These are phyloP conservation scores for Drosophila diplacantha DNA, from an alignment of 2,888 invertebrate genomes.

Conservation along the genomic window DNA sequence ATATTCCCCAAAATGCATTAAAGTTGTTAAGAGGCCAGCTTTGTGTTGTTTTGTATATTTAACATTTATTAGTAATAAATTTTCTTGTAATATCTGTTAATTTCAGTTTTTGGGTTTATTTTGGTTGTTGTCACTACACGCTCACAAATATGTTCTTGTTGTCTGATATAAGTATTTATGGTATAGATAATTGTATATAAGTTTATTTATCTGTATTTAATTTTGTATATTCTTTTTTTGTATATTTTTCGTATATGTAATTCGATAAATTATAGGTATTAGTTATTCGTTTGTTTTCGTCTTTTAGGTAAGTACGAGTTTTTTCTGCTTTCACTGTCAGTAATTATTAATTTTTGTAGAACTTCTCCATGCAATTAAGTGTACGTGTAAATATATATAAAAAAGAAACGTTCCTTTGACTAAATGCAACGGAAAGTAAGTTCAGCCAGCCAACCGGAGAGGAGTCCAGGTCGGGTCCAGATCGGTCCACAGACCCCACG, in stretches of 20 bases:
- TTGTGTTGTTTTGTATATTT: slow-evolving; percentile 53
- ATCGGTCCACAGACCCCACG: neutral
- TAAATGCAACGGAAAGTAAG: slow-evolving; percentile 46
- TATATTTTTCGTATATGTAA: slow-evolving; percentile 23
- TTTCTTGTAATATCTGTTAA: slow-evolving; percentile 50
- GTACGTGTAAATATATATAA: slow-evolving; percentile 35
- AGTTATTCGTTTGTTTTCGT: slow-evolving; percentile 10
- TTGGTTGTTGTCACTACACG: slow-evolving; percentile 49
- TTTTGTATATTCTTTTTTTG: slow-evolving; percentile 3
- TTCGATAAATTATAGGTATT: slow-evolving; percentile 25
- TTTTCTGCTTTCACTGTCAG: slow-evolving; percentile 1
- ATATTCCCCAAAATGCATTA: neutral
- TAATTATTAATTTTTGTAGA: slow-evolving; percentile 6
- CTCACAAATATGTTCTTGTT: slow-evolving; percentile 66
- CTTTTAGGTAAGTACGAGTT: slow-evolving; percentile 25
- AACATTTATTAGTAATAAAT: slow-evolving; percentile 67
- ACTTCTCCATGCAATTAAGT: slow-evolving; percentile 14
- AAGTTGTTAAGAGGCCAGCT: neutral
- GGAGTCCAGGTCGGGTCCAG: slow-evolving; percentile 1
- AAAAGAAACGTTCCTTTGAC: slow-evolving; percentile 32
- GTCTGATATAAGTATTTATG: slow-evolving; percentile 52
- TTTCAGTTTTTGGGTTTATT: slow-evolving; percentile 33
- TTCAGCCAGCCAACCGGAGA: slow-evolving; percentile 14
- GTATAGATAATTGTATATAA: slow-evolving; percentile 23
- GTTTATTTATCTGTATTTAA: slow-evolving; percentile 18